Percentiles rank a stretch among this genome's conserved stretches.
Evolutionary conservation across 2,113 vertebrate species (phyloP).

Genomic region (Dendropsophus ebraccatus): DNA sequence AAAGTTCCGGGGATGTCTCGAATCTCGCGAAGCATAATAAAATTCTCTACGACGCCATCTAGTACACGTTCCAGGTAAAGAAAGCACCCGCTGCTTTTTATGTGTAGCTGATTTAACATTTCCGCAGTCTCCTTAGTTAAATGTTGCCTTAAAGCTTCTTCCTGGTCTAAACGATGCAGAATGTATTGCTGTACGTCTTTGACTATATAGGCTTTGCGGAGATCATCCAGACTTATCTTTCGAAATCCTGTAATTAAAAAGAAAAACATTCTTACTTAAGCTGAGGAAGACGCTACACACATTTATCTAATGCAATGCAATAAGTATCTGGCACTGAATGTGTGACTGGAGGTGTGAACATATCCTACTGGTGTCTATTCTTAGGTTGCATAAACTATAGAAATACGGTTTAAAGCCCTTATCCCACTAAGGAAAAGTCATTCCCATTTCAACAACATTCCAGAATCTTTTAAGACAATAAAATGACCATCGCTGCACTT

Average conservation of each 20-base stretch:
- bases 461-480: not conserved
- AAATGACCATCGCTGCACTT: not conserved
- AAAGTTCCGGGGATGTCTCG: conserved; percentile 96
- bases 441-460: conserved; percentile 13
- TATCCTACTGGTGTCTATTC: not conserved
- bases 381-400: not conserved
- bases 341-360: not conserved
- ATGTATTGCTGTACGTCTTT: conserved; percentile 99
- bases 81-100: conserved; percentile 98
- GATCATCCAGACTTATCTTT: conserved; percentile 97
- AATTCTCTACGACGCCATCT: conserved; percentile 96
- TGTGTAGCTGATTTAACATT: conserved; percentile 98
- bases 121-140: conserved; percentile 98
- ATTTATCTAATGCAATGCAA: not conserved
- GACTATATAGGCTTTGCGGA: conserved; percentile 95
- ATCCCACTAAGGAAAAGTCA: not conserved
- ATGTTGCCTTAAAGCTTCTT: conserved; percentile 94
- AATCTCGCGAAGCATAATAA: conserved; percentile 96
- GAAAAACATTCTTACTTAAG: conserved; percentile 44
- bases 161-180: conserved; percentile 93
- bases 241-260: conserved; percentile 83
- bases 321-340: not conserved
- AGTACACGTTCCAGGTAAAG: conserved; percentile 95
- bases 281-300: not conserved
- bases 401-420: not conserved